Evolutionary conservation across 2,888 invertebrate species (phyloP), one percentile per base, ranked within the genome.

Genomic region (Phlogophora meticulosa): DNA sequence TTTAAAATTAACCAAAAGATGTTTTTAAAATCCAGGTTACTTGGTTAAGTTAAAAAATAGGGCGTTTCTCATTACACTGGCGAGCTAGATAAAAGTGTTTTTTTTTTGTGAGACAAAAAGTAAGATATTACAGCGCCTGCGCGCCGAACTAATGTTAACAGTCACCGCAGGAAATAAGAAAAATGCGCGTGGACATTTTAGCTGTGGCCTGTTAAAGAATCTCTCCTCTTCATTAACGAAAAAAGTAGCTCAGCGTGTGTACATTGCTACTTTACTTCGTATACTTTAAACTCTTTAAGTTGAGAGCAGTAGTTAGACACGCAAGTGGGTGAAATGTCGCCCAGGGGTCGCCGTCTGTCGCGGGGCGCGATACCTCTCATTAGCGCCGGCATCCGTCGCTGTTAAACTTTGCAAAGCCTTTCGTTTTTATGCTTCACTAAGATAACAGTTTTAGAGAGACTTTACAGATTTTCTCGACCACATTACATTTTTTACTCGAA

Each of bases 111-210:
- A 52, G 22, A 36, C 42, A 61, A 64, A 68, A 68, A 70, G 53
- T 63, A 62, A 49, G 20, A 58, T 53, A 63, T 58, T 63, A 51
- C 36, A 0, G 46, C 42, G 45, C 40, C 55, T 40, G 20, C 38
- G 59, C 51, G 36, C 51, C 38, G 70, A 60, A 76, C 43, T 66
- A 72, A 78, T 78, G 48, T 68, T 72, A 79, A 85, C 69, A 72
- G 78, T 69, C 56, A 46, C 78, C 49, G 60, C 61, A 58, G 70
- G 66, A 80, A 82, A 80, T 78, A 82, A 80, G 66, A 82, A 76
- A 80, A 80, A 78, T 76, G 68, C 66, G 78, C 63, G 66, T 40
- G 57, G 56, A 65, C 72, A 69, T 72, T 49, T 66, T 55, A 63
- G 40, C 61, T 28, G 62, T 10, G 43, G 42, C 45, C 62, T 51